A percentile compares a stretch with the other conserved stretches of the same genome.
Conservation (phyloP, 92 coral and sea anemone species). For the Parazoanthus atlanticus region DNA sequence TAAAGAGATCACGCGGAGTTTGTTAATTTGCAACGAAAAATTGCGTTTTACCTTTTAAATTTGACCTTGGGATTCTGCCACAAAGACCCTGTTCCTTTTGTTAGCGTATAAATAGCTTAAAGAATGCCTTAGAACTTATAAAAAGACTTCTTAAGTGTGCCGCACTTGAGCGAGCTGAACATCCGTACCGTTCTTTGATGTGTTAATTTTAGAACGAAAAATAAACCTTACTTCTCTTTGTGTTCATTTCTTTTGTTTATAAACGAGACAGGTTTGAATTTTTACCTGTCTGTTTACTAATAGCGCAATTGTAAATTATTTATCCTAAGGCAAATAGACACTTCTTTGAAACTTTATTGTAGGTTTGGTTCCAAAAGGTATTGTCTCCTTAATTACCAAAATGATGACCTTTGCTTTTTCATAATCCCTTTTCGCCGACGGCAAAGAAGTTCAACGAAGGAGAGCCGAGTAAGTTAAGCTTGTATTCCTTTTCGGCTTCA, state of each 20-base stretch:
- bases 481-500: background rate
- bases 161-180: background rate
- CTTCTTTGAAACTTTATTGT: constrained; percentile 25
- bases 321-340: constrained; percentile 30
- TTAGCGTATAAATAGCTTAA: background rate
- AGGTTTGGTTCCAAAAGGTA: constrained; percentile 3
- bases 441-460: constrained; percentile 7
- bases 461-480: background rate
- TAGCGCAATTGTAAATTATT: constrained; percentile 22
- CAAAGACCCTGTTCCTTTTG: background rate
- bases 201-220: constrained; percentile 28
- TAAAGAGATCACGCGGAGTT: background rate
- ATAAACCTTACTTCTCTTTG: constrained; percentile 5
- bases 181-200: constrained; percentile 22
- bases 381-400: constrained; percentile 30
- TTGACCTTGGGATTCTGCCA: background rate
- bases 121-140: background rate
- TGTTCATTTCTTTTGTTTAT: constrained; percentile 37
- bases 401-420: constrained; percentile 34
- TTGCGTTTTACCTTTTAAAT: background rate
- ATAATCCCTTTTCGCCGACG: constrained; percentile 29
- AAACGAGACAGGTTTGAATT: constrained; percentile 35
- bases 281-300: constrained; percentile 37
- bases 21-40: background rate
- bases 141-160: constrained; percentile 19